A percentile compares a stretch with the other conserved stretches of the same genome.
Conservation (phyloP, 1,140 invertebrate genomes). For the Epicauta chinensis region DNA sequence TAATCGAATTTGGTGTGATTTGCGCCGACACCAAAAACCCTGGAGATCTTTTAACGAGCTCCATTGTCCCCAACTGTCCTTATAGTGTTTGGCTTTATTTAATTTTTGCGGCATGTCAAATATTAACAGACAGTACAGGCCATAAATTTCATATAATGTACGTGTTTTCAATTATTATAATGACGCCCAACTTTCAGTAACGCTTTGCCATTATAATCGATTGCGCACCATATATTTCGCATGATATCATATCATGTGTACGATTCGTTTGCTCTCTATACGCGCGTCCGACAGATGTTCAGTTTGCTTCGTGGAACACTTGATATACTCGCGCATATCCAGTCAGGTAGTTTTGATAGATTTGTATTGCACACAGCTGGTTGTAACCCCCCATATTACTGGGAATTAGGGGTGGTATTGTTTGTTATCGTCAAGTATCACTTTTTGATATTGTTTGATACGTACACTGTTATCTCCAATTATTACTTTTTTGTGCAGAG, state of each 20-base stretch:
- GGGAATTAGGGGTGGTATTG: slow-evolving; percentile 11
- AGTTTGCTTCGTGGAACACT: slow-evolving; percentile 9
- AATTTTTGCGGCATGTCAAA: slow-evolving; percentile 15
- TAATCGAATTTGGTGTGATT: too few relatives aligned
- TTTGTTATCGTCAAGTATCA: slow-evolving; percentile 15
- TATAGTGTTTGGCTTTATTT: slow-evolving; percentile 12
- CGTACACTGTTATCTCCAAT: too few relatives aligned
- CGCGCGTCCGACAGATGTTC: slow-evolving; percentile 8
- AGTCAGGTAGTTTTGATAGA: slow-evolving; percentile 8
- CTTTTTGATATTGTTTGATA: neutral
- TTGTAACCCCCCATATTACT: slow-evolving; percentile 6
- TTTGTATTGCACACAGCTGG: slow-evolving; percentile 11
- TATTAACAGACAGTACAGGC: slow-evolving; percentile 2
- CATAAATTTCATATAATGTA: slow-evolving; percentile 5
- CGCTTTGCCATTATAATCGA: neutral
- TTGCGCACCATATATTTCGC: neutral
- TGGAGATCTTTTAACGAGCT: slow-evolving; percentile 4
- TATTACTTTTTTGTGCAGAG: too few relatives aligned
- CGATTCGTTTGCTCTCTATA: too few relatives aligned
- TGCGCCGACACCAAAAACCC: too few relatives aligned
- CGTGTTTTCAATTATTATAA: too few relatives aligned
- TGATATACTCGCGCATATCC: slow-evolving; percentile 1
- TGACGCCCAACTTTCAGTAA: too few relatives aligned
- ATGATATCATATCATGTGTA: neutral
- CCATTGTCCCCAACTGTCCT: slow-evolving; percentile 15